These are phyloP conservation scores for Alentia gelatinosa DNA, from an alignment of 2,888 invertebrate genomes.

Conservation along the genomic window DNA sequence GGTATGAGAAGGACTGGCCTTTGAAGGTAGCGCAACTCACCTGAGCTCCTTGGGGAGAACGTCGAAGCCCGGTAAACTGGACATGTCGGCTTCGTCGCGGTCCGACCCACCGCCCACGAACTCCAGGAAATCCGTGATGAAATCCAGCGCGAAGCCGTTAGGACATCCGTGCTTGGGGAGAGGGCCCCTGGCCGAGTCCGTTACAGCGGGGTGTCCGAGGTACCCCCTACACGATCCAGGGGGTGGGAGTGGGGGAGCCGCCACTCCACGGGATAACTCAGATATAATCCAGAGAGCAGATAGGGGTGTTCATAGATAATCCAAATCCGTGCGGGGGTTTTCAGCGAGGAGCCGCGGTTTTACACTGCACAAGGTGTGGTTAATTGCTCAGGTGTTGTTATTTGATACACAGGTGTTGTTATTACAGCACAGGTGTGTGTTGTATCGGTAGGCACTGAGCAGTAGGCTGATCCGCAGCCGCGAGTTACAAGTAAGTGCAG, in stretches of 20 bases:
- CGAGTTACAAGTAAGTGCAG: too few relatives aligned
- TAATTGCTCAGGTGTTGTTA: too few relatives aligned
- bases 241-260: neutral
- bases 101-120: neutral
- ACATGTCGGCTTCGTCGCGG: constrained; percentile 15
- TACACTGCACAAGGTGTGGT: too few relatives aligned
- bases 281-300: neutral
- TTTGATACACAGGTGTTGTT: too few relatives aligned
- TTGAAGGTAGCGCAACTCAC: neutral
- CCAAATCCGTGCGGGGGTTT: neutral
- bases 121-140: constrained; percentile 50
- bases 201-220: neutral
- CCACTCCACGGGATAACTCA: neutral
- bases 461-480: too few relatives aligned
- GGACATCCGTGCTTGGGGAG: neutral
- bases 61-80: neutral
- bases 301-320: neutral
- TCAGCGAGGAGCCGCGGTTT: neutral
- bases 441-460: too few relatives aligned
- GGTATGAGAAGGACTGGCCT: too few relatives aligned
- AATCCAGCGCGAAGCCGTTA: constrained; percentile 47
- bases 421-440: too few relatives aligned
- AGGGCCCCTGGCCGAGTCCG: neutral
- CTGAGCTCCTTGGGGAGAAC: constrained; percentile 43
- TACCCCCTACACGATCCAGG: neutral